A percentile compares a stretch with the other conserved stretches of the same genome.
Conservation (phyloP, 2,888 invertebrate species). For the Agrochola lota region DNA sequence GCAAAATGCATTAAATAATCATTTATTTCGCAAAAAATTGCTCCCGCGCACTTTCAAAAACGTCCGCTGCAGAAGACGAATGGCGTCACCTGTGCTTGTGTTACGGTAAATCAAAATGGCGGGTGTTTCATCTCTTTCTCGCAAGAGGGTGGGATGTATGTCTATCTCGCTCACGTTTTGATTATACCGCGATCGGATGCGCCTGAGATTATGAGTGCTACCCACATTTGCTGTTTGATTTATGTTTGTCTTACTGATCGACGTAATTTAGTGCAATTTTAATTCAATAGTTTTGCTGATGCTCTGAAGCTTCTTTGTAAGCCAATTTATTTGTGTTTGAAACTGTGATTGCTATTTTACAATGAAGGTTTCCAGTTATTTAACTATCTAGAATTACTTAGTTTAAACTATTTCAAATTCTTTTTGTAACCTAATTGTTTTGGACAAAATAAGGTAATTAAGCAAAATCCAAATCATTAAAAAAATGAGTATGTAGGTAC, state of each 20-base stretch:
- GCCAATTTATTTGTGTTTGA: background rate
- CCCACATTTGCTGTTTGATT: slow-evolving; percentile 81
- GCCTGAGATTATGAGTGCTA: slow-evolving; percentile 74
- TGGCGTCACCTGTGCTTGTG: slow-evolving; percentile 75
- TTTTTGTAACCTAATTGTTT: no score
- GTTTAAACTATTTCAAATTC: background rate
- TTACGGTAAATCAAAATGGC: slow-evolving; percentile 82
- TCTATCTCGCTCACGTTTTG: slow-evolving; percentile 70
- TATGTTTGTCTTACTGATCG: slow-evolving; percentile 75
- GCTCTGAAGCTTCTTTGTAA: slow-evolving; percentile 11
- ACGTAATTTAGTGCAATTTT: slow-evolving; percentile 71
- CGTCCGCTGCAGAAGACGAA: slow-evolving; percentile 73
- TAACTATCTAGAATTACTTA: no score
- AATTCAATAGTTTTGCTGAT: slow-evolving; percentile 41
- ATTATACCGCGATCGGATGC: slow-evolving; percentile 72
- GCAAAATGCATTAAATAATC: slow-evolving; percentile 34
- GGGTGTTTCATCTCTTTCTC: slow-evolving; percentile 63
- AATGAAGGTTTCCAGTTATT: background rate
- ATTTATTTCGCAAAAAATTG: slow-evolving; percentile 48
- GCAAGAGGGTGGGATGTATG: slow-evolving; percentile 34
- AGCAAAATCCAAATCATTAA: background rate
- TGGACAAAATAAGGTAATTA: background rate
- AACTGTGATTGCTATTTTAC: background rate
- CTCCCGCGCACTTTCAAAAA: slow-evolving; percentile 67
- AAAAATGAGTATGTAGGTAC: background rate